These are phyloP conservation scores for Cyphomyrus discorhynchus DNA, from an alignment of 2,113 vertebrate species.

Conservation along the genomic window DNA sequence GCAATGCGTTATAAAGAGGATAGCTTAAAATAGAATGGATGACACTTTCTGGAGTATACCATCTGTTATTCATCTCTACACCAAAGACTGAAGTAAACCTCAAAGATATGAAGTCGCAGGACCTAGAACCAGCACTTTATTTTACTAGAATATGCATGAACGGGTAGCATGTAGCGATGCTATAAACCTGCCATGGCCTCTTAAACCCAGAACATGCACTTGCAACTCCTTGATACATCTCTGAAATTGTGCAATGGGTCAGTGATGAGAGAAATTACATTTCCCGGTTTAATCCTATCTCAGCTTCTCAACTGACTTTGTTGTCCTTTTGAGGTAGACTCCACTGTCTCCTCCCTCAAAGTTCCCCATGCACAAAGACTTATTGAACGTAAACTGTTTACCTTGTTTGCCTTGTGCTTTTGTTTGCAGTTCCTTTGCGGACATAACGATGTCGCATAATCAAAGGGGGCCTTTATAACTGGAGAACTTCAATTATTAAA, in stretches of 20 bases:
- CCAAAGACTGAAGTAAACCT: neutral
- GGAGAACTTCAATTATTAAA: constrained; percentile 14
- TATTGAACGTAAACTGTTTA: constrained; percentile 20
- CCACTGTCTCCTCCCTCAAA: neutral
- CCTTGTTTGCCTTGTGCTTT: neutral
- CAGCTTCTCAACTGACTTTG: neutral
- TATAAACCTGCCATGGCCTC: neutral
- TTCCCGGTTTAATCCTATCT: neutral
- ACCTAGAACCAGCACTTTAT: neutral
- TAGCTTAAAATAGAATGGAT: neutral
- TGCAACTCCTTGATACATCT: neutral
- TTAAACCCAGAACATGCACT: neutral
- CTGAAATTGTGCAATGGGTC: neutral
- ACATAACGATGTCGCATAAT: constrained; percentile 17
- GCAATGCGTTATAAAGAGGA: neutral
- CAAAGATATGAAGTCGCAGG: neutral
- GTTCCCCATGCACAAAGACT: neutral
- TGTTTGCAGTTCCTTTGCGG: constrained; percentile 9
- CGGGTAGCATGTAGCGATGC: neutral
- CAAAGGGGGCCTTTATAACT: constrained; percentile 9
- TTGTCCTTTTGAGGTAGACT: neutral
- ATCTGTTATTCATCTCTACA: neutral
- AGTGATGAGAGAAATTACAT: constrained; percentile 10
- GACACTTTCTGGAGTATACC: neutral
- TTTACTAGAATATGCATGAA: neutral